These are phyloP conservation scores for Orchesellides sinensis DNA, from an alignment of 2,888 invertebrate genomes.

Conservation along the genomic window DNA sequence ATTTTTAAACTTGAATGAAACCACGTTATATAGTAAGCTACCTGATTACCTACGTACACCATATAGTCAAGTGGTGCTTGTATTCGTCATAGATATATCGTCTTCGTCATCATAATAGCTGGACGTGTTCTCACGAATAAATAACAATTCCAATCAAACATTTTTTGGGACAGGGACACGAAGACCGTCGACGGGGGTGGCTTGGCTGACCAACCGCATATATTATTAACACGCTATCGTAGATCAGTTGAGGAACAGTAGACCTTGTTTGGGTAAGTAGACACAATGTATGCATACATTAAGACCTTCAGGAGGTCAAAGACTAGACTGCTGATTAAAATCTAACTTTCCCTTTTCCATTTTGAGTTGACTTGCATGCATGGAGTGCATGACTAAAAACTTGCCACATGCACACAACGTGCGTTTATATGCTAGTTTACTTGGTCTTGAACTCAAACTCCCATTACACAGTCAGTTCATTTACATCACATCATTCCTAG, in stretches of 20 bases:
- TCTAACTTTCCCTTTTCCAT: slow-evolving; percentile 7
- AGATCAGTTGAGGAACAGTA: neutral
- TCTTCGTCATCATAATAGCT: too few species aligned
- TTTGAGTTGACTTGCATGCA: too few species aligned
- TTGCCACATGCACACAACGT: slow-evolving; percentile 1
- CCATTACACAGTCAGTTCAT: neutral
- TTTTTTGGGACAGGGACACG: neutral
- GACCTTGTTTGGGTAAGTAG: neutral
- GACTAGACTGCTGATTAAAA: slow-evolving; percentile 1
- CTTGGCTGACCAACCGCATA: neutral
- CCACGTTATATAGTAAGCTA: too few species aligned
- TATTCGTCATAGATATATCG: too few species aligned
- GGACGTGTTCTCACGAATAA: neutral
- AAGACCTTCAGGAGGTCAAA: slow-evolving; percentile 32
- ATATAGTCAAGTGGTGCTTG: too few species aligned
- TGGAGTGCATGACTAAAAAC: neutral
- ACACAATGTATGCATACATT: neutral
- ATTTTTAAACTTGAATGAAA: too few species aligned
- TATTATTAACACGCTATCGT: neutral
- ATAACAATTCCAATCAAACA: neutral
- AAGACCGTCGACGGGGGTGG: neutral
- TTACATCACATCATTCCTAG: neutral
- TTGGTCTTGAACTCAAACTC: neutral
- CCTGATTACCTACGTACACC: too few species aligned
- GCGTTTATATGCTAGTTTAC: neutral